Evolutionary conservation across 2,888 invertebrate genomes (phyloP).

Genomic region (Callosobruchus maculatus): DNA sequence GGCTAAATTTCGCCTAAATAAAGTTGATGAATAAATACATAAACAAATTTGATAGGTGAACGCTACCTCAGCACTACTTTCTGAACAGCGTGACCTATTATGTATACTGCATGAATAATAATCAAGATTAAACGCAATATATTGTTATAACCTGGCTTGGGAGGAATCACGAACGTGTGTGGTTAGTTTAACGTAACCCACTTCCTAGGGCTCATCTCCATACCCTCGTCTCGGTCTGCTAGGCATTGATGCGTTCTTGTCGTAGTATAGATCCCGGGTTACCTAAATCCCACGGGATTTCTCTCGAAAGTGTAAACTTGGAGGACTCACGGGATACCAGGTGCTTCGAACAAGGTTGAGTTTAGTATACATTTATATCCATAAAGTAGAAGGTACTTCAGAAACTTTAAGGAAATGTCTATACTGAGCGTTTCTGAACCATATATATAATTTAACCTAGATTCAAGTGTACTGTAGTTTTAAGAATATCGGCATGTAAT

Average conservation of each 20-base stretch:
- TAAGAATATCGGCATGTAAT: not conserved
- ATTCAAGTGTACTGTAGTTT: not conserved
- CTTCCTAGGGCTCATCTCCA: not conserved
- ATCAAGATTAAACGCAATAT: too few species aligned
- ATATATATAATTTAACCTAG: not conserved
- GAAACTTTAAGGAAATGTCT: not conserved
- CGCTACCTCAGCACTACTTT: too few species aligned
- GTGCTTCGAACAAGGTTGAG: slow-evolving; percentile 24
- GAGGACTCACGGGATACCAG: slow-evolving; percentile 26
- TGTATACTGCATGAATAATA: too few species aligned
- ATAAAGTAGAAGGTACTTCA: not conserved
- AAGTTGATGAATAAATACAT: too few species aligned
- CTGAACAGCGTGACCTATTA: too few species aligned
- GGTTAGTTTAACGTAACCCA: not conserved
- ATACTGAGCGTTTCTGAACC: not conserved
- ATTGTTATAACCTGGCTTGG: too few species aligned
- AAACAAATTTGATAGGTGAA: too few species aligned
- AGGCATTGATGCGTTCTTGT: not conserved
- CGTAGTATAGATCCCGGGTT: slow-evolving; percentile 11
- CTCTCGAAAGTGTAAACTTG: slow-evolving; percentile 20
- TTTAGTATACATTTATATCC: not conserved
- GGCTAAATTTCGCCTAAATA: too few species aligned
- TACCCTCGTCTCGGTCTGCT: not conserved
- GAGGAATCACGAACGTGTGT: too few species aligned
- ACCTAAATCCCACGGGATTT: slow-evolving; percentile 17